Evolutionary conservation across 2,797 vertebrate genomes (phyloP).

Genomic region (Gallinago nigripennis): DNA sequence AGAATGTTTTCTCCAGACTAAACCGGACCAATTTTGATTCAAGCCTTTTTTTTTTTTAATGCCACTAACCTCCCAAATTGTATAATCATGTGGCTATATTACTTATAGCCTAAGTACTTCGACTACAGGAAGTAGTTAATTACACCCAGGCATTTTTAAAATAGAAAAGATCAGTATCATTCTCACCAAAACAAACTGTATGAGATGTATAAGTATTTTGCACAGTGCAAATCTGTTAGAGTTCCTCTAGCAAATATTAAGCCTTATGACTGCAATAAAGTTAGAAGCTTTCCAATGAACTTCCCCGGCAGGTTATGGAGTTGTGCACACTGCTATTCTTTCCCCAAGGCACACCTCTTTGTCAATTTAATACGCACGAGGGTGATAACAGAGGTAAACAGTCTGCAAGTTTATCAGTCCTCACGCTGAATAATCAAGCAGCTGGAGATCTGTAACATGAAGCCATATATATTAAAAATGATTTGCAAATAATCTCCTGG

Average conservation of each 20-base stretch:
- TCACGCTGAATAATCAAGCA: conserved; percentile 15
- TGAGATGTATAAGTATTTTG: background rate
- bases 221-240: background rate
- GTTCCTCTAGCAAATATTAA: background rate
- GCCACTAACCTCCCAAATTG: background rate
- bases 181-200: background rate
- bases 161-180: background rate
- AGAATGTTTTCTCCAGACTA: background rate
- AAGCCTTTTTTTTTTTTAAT: background rate
- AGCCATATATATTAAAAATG: conserved; percentile 1
- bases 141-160: background rate
- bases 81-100: background rate
- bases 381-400: conserved; percentile 28
- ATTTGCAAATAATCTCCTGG: conserved; percentile 51
- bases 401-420: conserved; percentile 16
- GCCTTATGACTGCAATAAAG: background rate
- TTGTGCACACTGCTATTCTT: background rate
- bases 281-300: background rate
- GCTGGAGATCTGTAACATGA: conserved; percentile 35
- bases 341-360: background rate
- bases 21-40: background rate
- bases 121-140: background rate
- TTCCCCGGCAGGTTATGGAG: background rate
- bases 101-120: background rate
- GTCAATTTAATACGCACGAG: background rate